phyloP scores from a whole-genome alignment of 2,113 vertebrate genomes.

The Meriones unguiculatus region DNA sequence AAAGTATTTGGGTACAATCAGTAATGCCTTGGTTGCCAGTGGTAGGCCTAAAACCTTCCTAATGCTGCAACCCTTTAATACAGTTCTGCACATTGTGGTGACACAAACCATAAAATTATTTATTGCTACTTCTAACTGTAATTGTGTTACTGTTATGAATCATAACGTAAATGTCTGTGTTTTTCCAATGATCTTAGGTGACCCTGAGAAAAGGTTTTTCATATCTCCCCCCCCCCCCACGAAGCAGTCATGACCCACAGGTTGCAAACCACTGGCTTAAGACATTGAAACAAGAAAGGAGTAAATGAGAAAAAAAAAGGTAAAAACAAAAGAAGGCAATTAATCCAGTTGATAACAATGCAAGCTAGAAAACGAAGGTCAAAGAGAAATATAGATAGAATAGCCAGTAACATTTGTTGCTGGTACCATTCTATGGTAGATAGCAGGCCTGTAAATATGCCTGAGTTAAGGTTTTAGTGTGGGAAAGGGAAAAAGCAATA shows the following conservation, averaged over 20 bases:
- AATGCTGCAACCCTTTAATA: neutral
- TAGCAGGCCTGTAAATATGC: neutral
- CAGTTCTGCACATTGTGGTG: neutral
- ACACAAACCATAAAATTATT: neutral
- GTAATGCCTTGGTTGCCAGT: slow-evolving; percentile 61
- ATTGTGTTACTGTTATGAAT: neutral
- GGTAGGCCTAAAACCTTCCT: slow-evolving; percentile 32
- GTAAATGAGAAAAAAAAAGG: neutral
- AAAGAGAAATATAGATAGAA: slow-evolving; percentile 10
- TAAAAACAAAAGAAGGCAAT: neutral
- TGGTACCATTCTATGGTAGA: neutral
- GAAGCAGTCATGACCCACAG: too few relatives aligned
- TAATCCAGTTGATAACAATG: slow-evolving; percentile 23
- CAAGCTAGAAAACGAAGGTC: slow-evolving; percentile 12
- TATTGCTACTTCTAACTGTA: neutral
- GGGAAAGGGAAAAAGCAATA: neutral
- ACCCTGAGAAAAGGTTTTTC: neutral
- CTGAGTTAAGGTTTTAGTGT: neutral
- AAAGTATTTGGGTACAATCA: slow-evolving; percentile 21
- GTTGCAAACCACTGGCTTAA: neutral
- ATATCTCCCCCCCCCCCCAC: neutral
- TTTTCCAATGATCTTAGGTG: neutral
- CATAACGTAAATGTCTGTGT: neutral
- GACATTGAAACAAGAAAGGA: slow-evolving; percentile 26
- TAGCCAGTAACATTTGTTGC: neutral